These are phyloP conservation scores for Agrochola circellaris DNA, from an alignment of 2,888 invertebrate species.

Conservation along the genomic window DNA sequence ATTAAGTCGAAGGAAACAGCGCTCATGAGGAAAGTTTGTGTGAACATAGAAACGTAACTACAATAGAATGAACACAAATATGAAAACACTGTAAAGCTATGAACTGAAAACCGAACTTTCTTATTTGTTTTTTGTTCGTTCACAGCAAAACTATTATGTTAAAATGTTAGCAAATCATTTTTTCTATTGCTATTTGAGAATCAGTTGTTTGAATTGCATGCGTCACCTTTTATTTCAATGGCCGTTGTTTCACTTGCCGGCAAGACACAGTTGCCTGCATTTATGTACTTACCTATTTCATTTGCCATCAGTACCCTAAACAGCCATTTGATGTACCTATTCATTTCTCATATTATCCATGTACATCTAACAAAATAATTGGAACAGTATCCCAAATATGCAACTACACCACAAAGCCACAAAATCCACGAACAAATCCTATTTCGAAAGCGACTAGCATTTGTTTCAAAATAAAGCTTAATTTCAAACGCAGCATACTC, in stretches of 20 bases:
- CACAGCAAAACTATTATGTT: neutral
- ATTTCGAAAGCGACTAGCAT: constrained; percentile 39
- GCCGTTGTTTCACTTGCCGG: no score
- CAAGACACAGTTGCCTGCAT: no score
- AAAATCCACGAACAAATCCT: constrained; percentile 34
- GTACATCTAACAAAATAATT: constrained; percentile 2
- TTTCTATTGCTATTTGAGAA: neutral
- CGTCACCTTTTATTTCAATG: neutral
- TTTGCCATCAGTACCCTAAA: neutral
- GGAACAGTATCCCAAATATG: neutral
- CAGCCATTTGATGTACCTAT: neutral
- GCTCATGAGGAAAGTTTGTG: constrained; percentile 49
- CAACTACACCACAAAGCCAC: constrained; percentile 25
- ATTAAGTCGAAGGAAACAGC: constrained; percentile 53
- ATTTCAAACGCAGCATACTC: constrained; percentile 48
- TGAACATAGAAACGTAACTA: constrained; percentile 29
- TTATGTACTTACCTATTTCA: neutral
- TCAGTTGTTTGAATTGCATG: neutral
- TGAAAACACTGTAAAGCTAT: constrained; percentile 5
- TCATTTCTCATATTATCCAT: neutral
- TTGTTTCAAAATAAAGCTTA: constrained; percentile 52
- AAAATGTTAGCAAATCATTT: neutral
- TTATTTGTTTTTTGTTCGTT: neutral
- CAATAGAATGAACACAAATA: constrained; percentile 18
- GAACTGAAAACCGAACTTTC: constrained; percentile 8